phyloP scores from a whole-genome alignment of 2,797 vertebrate genomes.

The Xerus rutilus region DNA sequence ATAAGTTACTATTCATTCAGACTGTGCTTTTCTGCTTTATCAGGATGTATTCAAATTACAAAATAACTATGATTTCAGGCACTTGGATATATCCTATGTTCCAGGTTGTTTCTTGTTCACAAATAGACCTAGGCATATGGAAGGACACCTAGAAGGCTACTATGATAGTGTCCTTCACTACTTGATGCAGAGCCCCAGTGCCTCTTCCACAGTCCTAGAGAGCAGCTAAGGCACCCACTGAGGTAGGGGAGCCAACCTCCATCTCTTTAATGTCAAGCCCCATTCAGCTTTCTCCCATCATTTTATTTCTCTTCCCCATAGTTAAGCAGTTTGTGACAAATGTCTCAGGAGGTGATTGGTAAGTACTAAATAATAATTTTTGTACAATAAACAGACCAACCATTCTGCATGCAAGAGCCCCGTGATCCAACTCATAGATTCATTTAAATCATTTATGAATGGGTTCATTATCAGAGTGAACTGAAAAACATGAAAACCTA shows the following conservation, averaged over 20 bases:
- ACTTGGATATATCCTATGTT: background rate
- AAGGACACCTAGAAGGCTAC: background rate
- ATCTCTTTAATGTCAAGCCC: background rate
- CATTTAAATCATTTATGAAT: background rate
- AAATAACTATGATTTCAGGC: slow-evolving; percentile 13
- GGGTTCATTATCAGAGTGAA: background rate
- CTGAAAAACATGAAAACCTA: background rate
- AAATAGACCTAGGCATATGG: background rate
- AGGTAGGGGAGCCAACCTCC: background rate
- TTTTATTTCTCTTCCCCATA: background rate
- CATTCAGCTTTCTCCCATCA: background rate
- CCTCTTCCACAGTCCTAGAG: background rate
- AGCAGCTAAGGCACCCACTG: background rate
- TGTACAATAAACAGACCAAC: background rate
- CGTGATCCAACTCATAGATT: background rate
- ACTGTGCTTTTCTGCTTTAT: background rate
- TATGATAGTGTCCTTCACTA: background rate
- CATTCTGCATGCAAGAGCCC: background rate
- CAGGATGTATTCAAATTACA: background rate
- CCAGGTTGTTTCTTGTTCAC: background rate
- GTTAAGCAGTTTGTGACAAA: background rate
- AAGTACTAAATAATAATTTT: background rate
- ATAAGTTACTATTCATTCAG: background rate
- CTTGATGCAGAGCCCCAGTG: background rate
- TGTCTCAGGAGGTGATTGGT: background rate